Percentiles rank a stretch among this genome's conserved stretches.
phyloP scores from a whole-genome alignment of 2,888 invertebrate genomes.

The Sinodicranocentrus sp. region DNA sequence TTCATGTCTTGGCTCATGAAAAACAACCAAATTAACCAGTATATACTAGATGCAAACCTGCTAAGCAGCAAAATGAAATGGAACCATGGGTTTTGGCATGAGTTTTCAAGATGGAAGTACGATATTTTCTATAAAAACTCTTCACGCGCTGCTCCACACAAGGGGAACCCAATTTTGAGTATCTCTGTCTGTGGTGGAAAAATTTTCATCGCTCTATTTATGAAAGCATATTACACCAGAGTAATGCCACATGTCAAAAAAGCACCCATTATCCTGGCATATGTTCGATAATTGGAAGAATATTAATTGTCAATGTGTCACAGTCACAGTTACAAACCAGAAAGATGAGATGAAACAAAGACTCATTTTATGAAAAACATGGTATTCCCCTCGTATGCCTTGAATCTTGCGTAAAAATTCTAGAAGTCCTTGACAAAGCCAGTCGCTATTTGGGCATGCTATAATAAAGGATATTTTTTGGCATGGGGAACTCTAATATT shows the following conservation, averaged over 20 bases:
- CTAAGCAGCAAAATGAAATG: too few relatives aligned
- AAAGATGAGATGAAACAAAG: not conserved
- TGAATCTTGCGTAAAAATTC: not conserved
- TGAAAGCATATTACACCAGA: not conserved
- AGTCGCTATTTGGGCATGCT: not conserved
- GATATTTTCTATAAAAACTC: too few relatives aligned
- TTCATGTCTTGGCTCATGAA: too few relatives aligned
- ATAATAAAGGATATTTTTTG: not conserved
- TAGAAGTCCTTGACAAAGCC: not conserved
- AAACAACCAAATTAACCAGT: too few relatives aligned
- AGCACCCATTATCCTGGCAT: too few relatives aligned
- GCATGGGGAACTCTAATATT: too few relatives aligned
- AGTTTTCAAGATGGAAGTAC: too few relatives aligned
- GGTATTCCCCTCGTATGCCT: not conserved
- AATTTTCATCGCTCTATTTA: not conserved
- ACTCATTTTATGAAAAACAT: not conserved
- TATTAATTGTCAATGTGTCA: not conserved
- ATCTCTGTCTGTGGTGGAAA: too few relatives aligned
- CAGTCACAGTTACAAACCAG: not conserved
- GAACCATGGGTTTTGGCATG: too few relatives aligned
- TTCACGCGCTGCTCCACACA: too few relatives aligned
- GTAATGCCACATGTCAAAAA: not conserved
- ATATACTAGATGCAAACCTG: too few relatives aligned
- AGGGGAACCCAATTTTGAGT: too few relatives aligned
- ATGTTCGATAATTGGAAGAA: not conserved